These are phyloP conservation scores for Eudasyphora cyanicolor DNA, from an alignment of 2,888 invertebrate species.

Conservation along the genomic window DNA sequence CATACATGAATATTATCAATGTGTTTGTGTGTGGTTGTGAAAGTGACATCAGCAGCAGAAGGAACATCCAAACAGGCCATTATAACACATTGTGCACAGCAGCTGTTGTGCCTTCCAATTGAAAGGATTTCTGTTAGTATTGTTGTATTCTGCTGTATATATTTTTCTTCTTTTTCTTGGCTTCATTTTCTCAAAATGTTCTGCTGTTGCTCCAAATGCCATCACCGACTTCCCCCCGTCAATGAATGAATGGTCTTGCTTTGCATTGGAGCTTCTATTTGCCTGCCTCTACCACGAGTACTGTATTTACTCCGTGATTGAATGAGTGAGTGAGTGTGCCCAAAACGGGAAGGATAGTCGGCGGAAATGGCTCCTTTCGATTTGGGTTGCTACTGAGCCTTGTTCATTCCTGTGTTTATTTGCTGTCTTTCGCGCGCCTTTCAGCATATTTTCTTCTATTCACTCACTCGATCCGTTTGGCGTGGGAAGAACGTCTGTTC, in stretches of 20 bases:
- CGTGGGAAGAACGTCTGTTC: conserved; percentile 48
- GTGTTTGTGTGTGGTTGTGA: not conserved
- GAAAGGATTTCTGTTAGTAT: conserved; percentile 37
- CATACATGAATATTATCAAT: not conserved
- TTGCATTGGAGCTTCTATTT: conserved; percentile 49
- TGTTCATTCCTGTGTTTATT: conserved; percentile 55
- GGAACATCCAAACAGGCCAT: conserved; percentile 14
- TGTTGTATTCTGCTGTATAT: not conserved
- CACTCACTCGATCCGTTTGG: not conserved
- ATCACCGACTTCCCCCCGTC: conserved; percentile 43
- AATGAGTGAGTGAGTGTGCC: conserved; percentile 12
- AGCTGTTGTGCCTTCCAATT: conserved; percentile 55
- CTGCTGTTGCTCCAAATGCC: no score
- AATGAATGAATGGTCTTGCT: conserved; percentile 38
- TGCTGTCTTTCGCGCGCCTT: conserved; percentile 58
- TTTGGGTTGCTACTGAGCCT: conserved; percentile 20
- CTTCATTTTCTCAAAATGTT: conserved; percentile 3
- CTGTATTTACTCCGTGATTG: conserved; percentile 43
- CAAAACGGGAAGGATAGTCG: conserved; percentile 17
- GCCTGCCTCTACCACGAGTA: conserved; percentile 29
- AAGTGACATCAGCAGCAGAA: conserved; percentile 28
- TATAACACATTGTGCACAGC: conserved; percentile 37
- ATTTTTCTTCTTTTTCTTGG: not conserved
- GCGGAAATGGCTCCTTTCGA: conserved; percentile 53
- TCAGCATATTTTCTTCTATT: conserved; percentile 29